phyloP scores from a whole-genome alignment of 2,113 vertebrate genomes.

The Calidris pugnax region DNA sequence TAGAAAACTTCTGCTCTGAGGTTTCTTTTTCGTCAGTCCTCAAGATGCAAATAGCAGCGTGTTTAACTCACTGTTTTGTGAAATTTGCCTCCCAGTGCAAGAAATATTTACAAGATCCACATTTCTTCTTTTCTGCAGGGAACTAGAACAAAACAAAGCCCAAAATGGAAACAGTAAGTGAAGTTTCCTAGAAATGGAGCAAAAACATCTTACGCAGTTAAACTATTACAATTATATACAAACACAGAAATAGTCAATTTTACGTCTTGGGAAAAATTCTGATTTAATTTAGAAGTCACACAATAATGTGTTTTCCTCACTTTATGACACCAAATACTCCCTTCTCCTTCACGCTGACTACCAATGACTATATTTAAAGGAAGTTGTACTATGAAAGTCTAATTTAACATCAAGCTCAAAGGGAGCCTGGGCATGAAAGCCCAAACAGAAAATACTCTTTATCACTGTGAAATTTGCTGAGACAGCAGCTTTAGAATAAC shows the following conservation, averaged over 20 bases:
- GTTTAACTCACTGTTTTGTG: slow-evolving; percentile 55
- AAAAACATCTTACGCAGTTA: background rate
- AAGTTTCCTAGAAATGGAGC: background rate
- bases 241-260: background rate
- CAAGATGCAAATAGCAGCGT: background rate
- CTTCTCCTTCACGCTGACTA: background rate
- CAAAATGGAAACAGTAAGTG: background rate
- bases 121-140: slow-evolving; percentile 70
- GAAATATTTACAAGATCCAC: slow-evolving; percentile 47
- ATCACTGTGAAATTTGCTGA: background rate
- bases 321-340: background rate
- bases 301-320: background rate
- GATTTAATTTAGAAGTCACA: background rate
- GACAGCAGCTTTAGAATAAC: background rate
- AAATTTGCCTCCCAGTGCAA: slow-evolving; percentile 23
- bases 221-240: background rate
- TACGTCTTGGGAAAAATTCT: background rate
- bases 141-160: slow-evolving; percentile 68
- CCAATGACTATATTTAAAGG: background rate
- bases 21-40: background rate
- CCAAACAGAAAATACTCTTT: background rate
- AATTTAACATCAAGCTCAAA: background rate
- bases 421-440: background rate
- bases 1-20: background rate
- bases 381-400: background rate